Evolutionary conservation across 2,888 invertebrate species (phyloP).

Genomic region (Drosophila fungiperda): DNA sequence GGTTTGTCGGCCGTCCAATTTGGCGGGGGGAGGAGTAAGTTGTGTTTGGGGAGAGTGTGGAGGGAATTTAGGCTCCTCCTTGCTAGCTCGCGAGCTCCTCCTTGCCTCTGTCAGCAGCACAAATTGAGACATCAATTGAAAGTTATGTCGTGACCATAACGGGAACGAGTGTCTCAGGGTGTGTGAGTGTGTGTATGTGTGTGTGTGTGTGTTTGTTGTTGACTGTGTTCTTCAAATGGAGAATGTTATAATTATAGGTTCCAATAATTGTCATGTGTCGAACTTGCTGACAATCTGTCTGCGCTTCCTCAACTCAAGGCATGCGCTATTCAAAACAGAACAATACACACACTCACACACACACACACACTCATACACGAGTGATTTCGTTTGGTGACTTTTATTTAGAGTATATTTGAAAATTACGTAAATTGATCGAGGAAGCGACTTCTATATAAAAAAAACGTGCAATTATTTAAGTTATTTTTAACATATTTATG

Average conservation of each 20-base stretch:
- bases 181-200: constrained; percentile 4
- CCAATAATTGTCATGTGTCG: constrained; percentile 68
- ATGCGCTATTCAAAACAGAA: constrained; percentile 10
- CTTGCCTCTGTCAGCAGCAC: constrained; percentile 20
- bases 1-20: constrained; percentile 41
- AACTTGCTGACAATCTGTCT: constrained; percentile 23
- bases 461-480: constrained; percentile 57
- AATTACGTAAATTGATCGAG: constrained; percentile 36
- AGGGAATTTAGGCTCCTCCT: constrained; percentile 2
- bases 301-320: constrained; percentile 63
- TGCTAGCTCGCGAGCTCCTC: constrained; percentile 3
- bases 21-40: not conserved
- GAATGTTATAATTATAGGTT: constrained; percentile 69
- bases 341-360: not conserved
- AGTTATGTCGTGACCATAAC: constrained; percentile 63
- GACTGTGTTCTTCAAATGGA: constrained; percentile 28
- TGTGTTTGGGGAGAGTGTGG: not conserved
- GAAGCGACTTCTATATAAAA: constrained; percentile 22
- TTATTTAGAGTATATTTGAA: constrained; percentile 18
- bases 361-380: not conserved
- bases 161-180: constrained; percentile 30
- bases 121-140: constrained; percentile 77
- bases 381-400: constrained; percentile 31
- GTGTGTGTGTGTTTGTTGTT: not conserved
- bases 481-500: constrained; percentile 32